phyloP scores from a whole-genome alignment of 1,140 invertebrate genomes.

The Metaphire vulgaris region DNA sequence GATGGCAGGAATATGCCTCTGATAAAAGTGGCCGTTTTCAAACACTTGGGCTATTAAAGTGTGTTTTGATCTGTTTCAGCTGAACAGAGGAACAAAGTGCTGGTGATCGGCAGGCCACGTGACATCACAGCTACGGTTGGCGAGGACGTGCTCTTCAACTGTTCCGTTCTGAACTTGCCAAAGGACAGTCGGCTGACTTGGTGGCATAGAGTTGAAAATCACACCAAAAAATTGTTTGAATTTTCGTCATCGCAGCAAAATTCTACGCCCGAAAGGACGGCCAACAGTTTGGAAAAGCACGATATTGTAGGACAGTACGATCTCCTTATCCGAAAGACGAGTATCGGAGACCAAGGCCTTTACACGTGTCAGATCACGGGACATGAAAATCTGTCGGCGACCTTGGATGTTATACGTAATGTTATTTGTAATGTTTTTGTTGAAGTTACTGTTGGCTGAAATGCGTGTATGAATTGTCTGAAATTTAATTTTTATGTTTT shows the following conservation, averaged over 20 bases:
- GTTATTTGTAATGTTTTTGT: too few species aligned
- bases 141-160: neutral
- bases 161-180: neutral
- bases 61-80: neutral
- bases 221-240: too few species aligned
- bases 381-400: neutral
- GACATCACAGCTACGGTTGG: neutral
- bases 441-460: too few species aligned
- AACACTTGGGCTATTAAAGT: too few species aligned
- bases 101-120: neutral
- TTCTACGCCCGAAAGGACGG: too few species aligned
- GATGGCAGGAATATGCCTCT: too few species aligned
- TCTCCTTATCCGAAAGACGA: neutral
- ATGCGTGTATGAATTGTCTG: too few species aligned
- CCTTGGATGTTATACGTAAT: neutral
- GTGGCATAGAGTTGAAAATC: too few species aligned
- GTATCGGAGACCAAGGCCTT: neutral
- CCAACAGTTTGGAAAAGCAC: too few species aligned
- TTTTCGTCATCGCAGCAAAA: too few species aligned
- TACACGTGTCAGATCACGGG: neutral
- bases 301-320: neutral
- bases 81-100: neutral
- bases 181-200: neutral
- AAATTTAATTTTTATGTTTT: too few species aligned
- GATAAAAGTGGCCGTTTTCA: too few species aligned